Percentiles rank a stretch among this genome's conserved stretches.
These are phyloP conservation scores for Pteropus alecto DNA, from an alignment of 2,113 vertebrate genomes.

Conservation along the genomic window DNA sequence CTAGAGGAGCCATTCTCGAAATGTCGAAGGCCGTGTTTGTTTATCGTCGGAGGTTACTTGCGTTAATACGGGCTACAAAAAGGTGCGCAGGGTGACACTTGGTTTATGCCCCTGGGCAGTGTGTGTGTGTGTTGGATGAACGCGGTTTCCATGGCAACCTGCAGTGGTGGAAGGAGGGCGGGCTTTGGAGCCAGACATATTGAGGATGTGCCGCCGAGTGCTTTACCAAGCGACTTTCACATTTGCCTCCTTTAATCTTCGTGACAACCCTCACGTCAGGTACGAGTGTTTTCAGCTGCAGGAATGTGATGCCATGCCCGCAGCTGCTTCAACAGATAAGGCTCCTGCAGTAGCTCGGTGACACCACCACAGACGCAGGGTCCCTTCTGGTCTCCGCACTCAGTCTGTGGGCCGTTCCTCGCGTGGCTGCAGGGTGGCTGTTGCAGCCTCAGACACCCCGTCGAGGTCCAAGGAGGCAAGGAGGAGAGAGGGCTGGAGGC, in stretches of 20 bases:
- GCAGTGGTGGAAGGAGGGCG: background rate
- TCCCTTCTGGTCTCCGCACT: background rate
- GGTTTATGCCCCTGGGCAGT: background rate
- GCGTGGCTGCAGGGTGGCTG: background rate
- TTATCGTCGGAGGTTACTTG: slow-evolving; percentile 58
- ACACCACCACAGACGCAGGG: background rate
- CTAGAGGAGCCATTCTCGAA: slow-evolving; percentile 61
- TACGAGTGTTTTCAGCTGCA: background rate
- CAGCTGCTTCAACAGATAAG: background rate
- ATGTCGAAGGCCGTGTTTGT: slow-evolving; percentile 60
- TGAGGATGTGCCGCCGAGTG: background rate
- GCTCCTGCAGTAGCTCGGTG: background rate
- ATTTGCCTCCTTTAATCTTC: background rate
- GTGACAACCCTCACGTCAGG: background rate
- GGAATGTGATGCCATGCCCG: background rate
- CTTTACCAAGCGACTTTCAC: background rate
- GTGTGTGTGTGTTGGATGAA: no score
- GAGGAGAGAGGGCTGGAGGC: background rate
- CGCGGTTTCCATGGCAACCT: background rate
- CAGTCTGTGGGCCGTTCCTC: no score
- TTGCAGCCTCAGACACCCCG: background rate
- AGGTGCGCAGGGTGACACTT: background rate
- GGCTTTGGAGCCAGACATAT: background rate
- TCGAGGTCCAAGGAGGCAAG: background rate
- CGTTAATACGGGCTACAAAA: background rate